These are phyloP conservation scores for Noctua fimbriata DNA, from an alignment of 2,888 invertebrate species.

Conservation along the genomic window DNA sequence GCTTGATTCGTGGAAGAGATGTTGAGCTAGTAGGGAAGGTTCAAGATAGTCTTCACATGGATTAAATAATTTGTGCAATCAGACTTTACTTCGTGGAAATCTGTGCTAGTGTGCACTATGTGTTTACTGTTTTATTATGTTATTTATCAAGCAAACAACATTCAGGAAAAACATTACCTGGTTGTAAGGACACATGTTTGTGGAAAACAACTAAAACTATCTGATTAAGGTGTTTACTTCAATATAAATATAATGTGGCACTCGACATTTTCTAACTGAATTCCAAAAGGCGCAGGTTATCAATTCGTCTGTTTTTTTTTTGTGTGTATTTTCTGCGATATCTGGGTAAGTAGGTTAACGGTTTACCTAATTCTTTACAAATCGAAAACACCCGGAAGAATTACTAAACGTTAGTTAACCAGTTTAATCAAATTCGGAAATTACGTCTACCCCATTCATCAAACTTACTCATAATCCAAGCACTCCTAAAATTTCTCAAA, in stretches of 20 bases:
- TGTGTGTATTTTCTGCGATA: no score
- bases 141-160: neutral
- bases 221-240: neutral
- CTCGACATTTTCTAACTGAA: neutral
- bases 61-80: constrained; percentile 2
- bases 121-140: neutral
- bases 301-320: no score
- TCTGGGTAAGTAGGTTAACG: no score
- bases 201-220: neutral
- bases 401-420: neutral
- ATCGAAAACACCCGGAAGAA: neutral
- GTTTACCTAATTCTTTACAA: no score
- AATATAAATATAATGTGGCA: neutral
- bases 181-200: neutral
- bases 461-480: constrained; percentile 31
- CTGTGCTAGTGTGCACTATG: neutral
- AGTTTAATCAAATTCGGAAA: constrained; percentile 9
- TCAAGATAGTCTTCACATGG: neutral
- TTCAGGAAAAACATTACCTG: neutral
- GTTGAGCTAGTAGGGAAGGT: neutral
- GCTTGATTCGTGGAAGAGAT: constrained; percentile 3
- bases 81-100: neutral
- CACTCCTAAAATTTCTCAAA: constrained; percentile 42
- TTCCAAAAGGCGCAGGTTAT: no score
- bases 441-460: constrained; percentile 20